A percentile compares a stretch with the other conserved stretches of the same genome.
Evolutionary conservation across 2,797 vertebrate genomes (phyloP).

Genomic region (Tadarida brasiliensis): DNA sequence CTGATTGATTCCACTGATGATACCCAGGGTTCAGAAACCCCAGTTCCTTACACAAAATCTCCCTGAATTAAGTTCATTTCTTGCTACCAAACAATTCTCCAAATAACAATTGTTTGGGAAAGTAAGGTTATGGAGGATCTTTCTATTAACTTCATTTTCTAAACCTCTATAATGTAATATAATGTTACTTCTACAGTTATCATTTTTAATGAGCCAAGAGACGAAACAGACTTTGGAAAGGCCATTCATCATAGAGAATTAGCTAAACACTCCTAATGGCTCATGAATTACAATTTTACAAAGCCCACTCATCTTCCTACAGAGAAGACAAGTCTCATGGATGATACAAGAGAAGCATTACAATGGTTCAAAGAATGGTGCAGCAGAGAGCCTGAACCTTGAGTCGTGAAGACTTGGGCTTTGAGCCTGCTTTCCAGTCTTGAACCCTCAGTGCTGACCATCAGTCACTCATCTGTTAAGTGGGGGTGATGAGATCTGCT

Average conservation of each 20-base stretch:
- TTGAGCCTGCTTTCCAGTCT: background rate
- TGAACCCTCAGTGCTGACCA: background rate
- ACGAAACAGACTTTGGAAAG: constrained; percentile 64
- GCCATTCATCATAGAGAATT: constrained; percentile 65
- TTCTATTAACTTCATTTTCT: constrained; percentile 60
- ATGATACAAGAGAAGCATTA: background rate
- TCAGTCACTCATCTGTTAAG: background rate
- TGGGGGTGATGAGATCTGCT: background rate
- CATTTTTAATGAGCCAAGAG: constrained; percentile 68
- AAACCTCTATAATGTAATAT: constrained; percentile 30
- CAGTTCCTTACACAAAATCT: background rate
- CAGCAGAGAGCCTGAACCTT: background rate
- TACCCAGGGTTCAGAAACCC: background rate
- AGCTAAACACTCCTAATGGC: constrained; percentile 65
- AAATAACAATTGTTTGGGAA: constrained; percentile 28
- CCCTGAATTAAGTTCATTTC: constrained; percentile 21
- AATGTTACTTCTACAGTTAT: constrained; percentile 41
- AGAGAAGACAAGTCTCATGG: background rate
- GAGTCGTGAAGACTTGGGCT: background rate
- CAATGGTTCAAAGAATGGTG: background rate
- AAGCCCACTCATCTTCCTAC: constrained; percentile 54
- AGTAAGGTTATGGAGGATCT: background rate
- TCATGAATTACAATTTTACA: constrained; percentile 66
- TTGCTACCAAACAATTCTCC: constrained; percentile 9
- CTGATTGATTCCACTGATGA: background rate